A percentile compares a stretch with the other conserved stretches of the same genome.
Conservation (phyloP, 23 tunicate species). For the Ciona savignyi region DNA sequence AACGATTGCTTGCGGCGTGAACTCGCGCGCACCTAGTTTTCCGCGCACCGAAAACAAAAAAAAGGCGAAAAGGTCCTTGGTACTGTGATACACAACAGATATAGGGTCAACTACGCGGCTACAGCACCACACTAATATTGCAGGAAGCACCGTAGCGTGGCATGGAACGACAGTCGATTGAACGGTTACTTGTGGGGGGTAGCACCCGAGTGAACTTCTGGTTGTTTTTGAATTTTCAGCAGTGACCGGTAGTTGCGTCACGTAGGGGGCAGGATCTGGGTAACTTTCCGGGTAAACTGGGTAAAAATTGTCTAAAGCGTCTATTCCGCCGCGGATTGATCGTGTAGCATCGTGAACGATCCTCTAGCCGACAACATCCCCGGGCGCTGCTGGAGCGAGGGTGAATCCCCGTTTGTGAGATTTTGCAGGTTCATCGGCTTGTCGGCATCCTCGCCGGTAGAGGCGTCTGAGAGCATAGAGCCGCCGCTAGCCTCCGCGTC, state of each 20-base stretch:
- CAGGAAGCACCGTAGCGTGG: no score
- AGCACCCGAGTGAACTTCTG: no score
- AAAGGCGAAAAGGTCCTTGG: not conserved
- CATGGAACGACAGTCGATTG: no score
- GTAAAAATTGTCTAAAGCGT: no score
- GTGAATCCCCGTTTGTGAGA: not conserved
- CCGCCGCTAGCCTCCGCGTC: slow-evolving; percentile 9
- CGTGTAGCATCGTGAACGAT: slow-evolving; percentile 75
- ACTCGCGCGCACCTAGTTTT: not conserved
- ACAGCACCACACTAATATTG: no score
- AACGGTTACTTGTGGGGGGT: no score
- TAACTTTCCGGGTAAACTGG: no score
- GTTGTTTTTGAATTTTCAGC: no score
- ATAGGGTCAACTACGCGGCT: no score
- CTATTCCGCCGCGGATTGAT: slow-evolving; percentile 20
- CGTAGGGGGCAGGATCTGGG: no score
- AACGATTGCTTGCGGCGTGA: not conserved
- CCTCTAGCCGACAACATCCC: slow-evolving; percentile 41
- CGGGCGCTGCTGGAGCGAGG: not conserved
- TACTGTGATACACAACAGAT: no score
- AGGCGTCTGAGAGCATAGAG: slow-evolving; percentile 2
- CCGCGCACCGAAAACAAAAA: not conserved
- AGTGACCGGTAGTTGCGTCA: no score
- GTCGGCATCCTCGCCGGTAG: slow-evolving; percentile 10
- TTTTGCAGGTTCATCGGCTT: slow-evolving; percentile 10